Base-by-base conservation (phyloP, 92 coral and sea anemone species). In the Meandrina meandrites region DNA sequence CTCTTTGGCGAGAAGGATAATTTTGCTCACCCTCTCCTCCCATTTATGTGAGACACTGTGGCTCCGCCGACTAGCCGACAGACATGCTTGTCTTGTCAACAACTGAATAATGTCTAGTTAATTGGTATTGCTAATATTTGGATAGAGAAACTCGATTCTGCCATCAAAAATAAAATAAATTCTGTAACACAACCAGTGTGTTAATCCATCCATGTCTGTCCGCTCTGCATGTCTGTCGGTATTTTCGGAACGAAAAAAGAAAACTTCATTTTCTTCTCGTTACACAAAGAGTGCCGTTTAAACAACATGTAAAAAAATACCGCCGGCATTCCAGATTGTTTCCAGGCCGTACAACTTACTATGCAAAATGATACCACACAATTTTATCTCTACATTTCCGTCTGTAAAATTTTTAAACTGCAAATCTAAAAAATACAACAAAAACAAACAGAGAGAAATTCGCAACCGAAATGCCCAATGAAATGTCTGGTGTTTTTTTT, bases 251-350 rank as follows among this genome's bases (percentile, higher is more conserved):
- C 19, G 56, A 69, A 11, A 30, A 68, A 47, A 24, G 34, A 8
- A 34, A 45, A 8, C 7, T 24, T 16, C 1, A 1, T 32, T 11
- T 30, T 64, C 34, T 81, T 54, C 66, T 70, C 12, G 34, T 68
- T 47, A 27, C 77, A 67, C 85, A 81, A 81, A 81, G 85, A 30
- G 64, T 28, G 77, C 77, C 85, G 85, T 42, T 80, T 10, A 0
- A 17, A 3, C 10, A 7, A 60, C 9, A 16, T 42, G 34, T 22
- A 21, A 68, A 35, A 24, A 57, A 58, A 80, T 27, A 35, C 53
- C 48, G 11, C 73, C 22, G 4, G 45, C 76, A 71, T 71, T 71
- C 76, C 76, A 71, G 24, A n/a, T n/a, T n/a, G n/a, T n/a, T n/a
- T n/a, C n/a, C 69, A 62, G 30, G 69, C 64, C 22, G 56, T 2